Base-by-base conservation (phyloP, 2,113 vertebrate species). In the Zootoca vivipara region DNA sequence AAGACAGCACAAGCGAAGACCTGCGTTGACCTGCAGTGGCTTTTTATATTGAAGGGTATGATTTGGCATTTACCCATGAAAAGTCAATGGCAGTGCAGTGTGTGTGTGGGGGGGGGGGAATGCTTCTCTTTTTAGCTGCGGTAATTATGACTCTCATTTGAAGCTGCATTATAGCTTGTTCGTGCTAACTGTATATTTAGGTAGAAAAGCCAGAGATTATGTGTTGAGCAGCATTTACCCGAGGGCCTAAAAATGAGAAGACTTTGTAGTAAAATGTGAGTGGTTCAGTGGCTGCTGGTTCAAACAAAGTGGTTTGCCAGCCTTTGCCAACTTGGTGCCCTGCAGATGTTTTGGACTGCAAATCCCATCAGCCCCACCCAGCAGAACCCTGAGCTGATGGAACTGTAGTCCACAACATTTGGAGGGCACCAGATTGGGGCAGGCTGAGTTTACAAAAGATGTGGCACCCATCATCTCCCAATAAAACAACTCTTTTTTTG, bases 101-200 rank as follows among this genome's bases (percentile, higher is more conserved):
- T 18, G 46, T 13, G 40, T 18, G 46, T 13, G 40, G 38, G 28
- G 12, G 84, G 77, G 84, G 77, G 33, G 72, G 73, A 26, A 40
- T 15, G 2, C 16, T 28, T 78, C 64, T 78, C 42, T 38, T 78
- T 88, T 65, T 83, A 81, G 80, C 62, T 67, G 40, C 62, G 83
- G 40, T 77, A 78, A 88, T 88, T 78, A 88, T n/a, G 58, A 52
- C 38, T 82, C 35, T 82, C 79, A 42, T 82, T 77, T 87, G 35
- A 74, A 38, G 42, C 72, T 65, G 13, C 33, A 4, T 52, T 73
- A 46, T 46, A 46, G 38, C 10, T 24, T 65, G 30, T 67, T 75
- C 33, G 15, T 33, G 40, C 42, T 69, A 77, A 56, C 62, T 28
- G 22, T 56, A 56, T 83, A 78, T 52, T 69, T 78, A 78, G 58